Conservation (phyloP, 2,113 vertebrate species). For the Bufo gargarizans region DNA sequence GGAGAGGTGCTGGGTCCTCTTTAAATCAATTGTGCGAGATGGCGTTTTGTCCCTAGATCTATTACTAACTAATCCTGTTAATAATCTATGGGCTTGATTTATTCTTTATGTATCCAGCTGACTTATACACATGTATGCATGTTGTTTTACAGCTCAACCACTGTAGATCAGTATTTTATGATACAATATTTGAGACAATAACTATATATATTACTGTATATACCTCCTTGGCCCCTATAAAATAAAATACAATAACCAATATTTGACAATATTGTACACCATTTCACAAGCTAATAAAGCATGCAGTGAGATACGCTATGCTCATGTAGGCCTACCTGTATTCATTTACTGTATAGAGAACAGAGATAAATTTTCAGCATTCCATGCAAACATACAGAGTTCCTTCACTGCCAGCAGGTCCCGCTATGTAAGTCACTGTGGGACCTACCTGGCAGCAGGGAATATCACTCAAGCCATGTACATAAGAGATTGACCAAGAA, state of each 20-base stretch:
- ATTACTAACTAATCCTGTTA: not conserved
- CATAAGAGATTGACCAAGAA: constrained; percentile 68
- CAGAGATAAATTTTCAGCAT: constrained; percentile 67
- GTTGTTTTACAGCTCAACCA: no score
- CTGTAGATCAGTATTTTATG: no score
- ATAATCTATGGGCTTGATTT: not conserved
- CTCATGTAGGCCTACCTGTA: constrained; percentile 3
- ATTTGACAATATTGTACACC: not conserved
- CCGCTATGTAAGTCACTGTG: not conserved
- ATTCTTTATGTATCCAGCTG: no score
- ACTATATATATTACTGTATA: not conserved
- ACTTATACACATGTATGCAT: no score
- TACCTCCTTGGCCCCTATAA: not conserved
- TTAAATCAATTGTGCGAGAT: not conserved
- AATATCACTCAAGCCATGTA: constrained; percentile 68
- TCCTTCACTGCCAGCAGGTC: not conserved
- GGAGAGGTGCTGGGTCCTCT: no score
- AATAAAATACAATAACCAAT: not conserved
- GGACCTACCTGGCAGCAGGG: not conserved
- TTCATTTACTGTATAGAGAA: not conserved
- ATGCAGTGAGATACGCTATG: not conserved
- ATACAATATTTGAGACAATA: not conserved
- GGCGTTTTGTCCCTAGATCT: not conserved
- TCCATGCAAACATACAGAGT: constrained; percentile 75
- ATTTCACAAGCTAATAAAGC: not conserved